Conservation (phyloP, 2,888 invertebrate species). For the Ophion costatus region DNA sequence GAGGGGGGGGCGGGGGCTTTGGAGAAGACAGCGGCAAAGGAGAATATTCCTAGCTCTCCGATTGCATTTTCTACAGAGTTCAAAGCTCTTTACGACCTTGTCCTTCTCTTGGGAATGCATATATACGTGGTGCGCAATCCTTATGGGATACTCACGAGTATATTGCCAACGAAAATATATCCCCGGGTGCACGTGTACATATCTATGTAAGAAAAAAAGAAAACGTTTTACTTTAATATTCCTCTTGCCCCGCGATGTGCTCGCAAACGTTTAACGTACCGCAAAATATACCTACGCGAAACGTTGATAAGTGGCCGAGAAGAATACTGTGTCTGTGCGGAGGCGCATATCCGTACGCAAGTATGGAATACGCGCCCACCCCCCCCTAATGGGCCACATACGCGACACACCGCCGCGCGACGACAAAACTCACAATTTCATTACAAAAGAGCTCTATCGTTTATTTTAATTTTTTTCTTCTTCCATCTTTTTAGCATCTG, state of each 20-base stretch:
- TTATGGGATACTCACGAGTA: conserved; percentile 5
- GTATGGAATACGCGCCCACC: neutral
- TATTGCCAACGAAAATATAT: neutral
- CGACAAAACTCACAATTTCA: conserved; percentile 22
- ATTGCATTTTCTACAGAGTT: conserved; percentile 34
- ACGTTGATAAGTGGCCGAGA: conserved; percentile 2
- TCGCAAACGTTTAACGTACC: conserved; percentile 51
- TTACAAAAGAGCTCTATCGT: neutral
- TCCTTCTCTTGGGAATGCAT: conserved; percentile 8
- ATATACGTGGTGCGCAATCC: neutral
- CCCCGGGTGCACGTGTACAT: neutral
- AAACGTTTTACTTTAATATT: conserved; percentile 3
- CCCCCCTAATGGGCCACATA: neutral
- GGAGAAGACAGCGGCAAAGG: neutral
- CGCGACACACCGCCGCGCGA: too few species aligned
- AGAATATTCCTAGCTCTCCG: conserved; percentile 26
- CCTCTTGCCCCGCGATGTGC: conserved; percentile 1
- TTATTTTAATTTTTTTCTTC: neutral
- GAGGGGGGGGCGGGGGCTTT: neutral
- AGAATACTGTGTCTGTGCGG: neutral
- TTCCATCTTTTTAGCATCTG: neutral
- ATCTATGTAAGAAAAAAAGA: neutral
- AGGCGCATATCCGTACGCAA: neutral
- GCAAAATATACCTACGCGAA: conserved; percentile 34
- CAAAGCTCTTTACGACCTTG: conserved; percentile 41